Base-by-base conservation (phyloP, 1,140 invertebrate species). In the Episyrphus balteatus region DNA sequence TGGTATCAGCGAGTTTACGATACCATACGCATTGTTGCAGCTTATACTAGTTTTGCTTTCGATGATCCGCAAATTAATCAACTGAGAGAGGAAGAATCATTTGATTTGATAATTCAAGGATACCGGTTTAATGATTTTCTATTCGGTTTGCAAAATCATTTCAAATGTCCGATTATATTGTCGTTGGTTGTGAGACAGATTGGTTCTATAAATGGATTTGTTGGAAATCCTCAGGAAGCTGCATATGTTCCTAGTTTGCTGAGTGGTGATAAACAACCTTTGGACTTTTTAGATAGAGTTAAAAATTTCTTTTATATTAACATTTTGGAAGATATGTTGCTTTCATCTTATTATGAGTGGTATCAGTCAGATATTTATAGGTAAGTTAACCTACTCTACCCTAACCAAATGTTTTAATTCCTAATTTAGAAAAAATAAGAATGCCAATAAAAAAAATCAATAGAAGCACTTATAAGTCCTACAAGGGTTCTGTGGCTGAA, bases 321-420 rank as follows among this genome's bases (percentile, higher is more conserved):
- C 21, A 5, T 26, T 26, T 26, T 26, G 21, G 21, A 26, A 26
- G 21, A 26, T 5, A 3, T 26, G 21, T n/a, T n/a, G n/a, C n/a
- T n/a, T n/a, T n/a, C n/a, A 26, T 26, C 21, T 26, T 26, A 5
- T 26, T 26, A 26, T 26, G 3, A 26, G 8, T 26, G 21, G 21
- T 26, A 26, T 26, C 21, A 26, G 8, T 26, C 21, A 8, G 21
- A 8, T 26, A 8, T 26, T 26, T 26, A 26, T 26, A 8, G 8
- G 21, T 26, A 8, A 26, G 21, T 26, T n/a, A n/a, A n/a, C n/a
- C n/a, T n/a, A n/a, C n/a, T n/a, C n/a, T n/a, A n/a, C n/a, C n/a
- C n/a, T 59, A 72, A 44, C 71, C 74, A 31, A 48, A 75, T 42
- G 36, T n/a, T n/a, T n/a, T n/a, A n/a, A n/a, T n/a, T n/a, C n/a